Evolutionary conservation across 2,888 invertebrate genomes (phyloP).

Genomic region (Girardia tigrina): DNA sequence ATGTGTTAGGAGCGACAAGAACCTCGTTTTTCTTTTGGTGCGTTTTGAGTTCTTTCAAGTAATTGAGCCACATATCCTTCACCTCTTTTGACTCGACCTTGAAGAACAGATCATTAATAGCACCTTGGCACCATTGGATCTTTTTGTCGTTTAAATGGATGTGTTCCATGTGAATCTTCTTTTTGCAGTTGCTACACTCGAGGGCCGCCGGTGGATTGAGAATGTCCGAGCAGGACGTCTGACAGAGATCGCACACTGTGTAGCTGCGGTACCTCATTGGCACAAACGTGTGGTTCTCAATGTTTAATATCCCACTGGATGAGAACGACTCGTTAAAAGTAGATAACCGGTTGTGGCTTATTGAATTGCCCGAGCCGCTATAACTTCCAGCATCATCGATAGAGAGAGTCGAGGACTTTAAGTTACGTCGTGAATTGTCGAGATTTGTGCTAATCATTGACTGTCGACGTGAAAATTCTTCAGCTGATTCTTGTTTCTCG

Average conservation of each 20-base stretch:
- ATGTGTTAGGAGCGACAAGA: not conserved
- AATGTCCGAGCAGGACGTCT: constrained; percentile 35
- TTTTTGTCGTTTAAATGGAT: constrained; percentile 25
- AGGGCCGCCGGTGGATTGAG: constrained; percentile 36
- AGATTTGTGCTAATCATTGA: not conserved
- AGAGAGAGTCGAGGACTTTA: constrained; percentile 1
- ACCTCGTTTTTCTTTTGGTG: not conserved
- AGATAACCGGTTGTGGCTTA: not conserved
- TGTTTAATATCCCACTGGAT: constrained; percentile 5
- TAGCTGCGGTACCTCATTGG: constrained; percentile 31
- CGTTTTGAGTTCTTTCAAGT: constrained; percentile 13
- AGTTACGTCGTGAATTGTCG: not conserved
- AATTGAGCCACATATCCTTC: constrained; percentile 24
- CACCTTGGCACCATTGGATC: constrained; percentile 33
- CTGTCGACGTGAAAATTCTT: not conserved
- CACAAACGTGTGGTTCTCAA: constrained; percentile 28
- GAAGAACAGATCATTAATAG: constrained; percentile 25
- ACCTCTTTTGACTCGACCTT: constrained; percentile 26
- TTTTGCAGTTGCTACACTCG: constrained; percentile 35
- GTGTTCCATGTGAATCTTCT: constrained; percentile 33
- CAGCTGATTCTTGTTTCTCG: not conserved
- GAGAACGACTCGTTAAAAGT: not conserved
- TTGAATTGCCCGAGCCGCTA: too few relatives aligned
- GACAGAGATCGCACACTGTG: constrained; percentile 34
- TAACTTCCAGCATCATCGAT: not conserved